A percentile compares a stretch with the other conserved stretches of the same genome.
Conservation (phyloP, 1,140 invertebrate genomes). For the Lerema accius region DNA sequence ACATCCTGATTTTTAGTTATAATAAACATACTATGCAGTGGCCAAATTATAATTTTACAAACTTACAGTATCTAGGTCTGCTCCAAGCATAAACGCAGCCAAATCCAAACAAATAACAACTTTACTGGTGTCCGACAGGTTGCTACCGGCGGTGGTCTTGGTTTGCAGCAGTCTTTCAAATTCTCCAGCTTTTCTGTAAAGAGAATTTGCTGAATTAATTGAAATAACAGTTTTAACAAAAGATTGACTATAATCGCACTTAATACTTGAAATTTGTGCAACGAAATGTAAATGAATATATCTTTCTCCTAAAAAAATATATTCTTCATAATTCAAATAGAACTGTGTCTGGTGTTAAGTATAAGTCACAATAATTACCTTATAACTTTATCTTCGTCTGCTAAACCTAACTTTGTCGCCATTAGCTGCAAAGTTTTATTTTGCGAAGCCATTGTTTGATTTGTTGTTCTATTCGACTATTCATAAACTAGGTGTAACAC, state of each 20-base stretch:
- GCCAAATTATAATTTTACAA: too few species aligned
- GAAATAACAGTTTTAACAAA: neutral
- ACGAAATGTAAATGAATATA: too few species aligned
- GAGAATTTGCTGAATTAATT: conserved; percentile 9
- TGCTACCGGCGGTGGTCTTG: conserved; percentile 57
- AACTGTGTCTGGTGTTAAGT: too few species aligned
- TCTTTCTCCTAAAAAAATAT: neutral
- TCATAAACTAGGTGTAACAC: too few species aligned
- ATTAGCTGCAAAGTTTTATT: conserved; percentile 63
- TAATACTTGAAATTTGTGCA: neutral
- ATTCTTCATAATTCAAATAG: neutral
- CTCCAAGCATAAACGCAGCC: conserved; percentile 51
- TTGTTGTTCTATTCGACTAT: too few species aligned
- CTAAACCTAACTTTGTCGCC: conserved; percentile 62
- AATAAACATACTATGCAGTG: too few species aligned
- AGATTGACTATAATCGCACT: neutral
- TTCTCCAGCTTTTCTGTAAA: conserved; percentile 71
- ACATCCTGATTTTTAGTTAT: too few species aligned
- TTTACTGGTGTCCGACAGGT: conserved; percentile 69
- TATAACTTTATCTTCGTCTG: conserved; percentile 66
- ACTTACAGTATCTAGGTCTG: conserved; percentile 63
- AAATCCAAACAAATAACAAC: conserved; percentile 68
- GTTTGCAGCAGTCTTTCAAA: conserved; percentile 67
- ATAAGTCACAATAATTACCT: conserved; percentile 42
- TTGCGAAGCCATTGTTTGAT: conserved; percentile 49